Percentiles rank a stretch among this genome's conserved stretches.
Conservation (phyloP, 2,888 invertebrate species). For the Griposia aprilina region DNA sequence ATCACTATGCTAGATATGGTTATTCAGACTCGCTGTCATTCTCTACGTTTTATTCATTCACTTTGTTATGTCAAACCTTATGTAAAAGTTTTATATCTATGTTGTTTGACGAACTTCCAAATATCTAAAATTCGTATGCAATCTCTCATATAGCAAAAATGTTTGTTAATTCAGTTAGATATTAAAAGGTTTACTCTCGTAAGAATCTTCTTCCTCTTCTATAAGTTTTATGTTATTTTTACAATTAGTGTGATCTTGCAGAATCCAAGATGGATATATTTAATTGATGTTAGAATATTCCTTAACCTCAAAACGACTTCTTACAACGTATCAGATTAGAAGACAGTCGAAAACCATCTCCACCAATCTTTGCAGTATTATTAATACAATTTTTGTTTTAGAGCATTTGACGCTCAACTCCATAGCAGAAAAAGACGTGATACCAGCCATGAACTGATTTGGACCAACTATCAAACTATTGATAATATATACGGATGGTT, state of each 20-base stretch:
- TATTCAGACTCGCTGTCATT: not conserved
- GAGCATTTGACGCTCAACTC: slow-evolving; percentile 82
- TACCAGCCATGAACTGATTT: slow-evolving; percentile 73
- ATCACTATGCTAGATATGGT: not conserved
- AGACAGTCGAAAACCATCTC: not conserved
- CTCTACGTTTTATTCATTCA: too few species aligned
- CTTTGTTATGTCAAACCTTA: not conserved
- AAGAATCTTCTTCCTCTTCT: too few species aligned
- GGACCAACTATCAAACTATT: slow-evolving; percentile 83
- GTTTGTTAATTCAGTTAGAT: not conserved
- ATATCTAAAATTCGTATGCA: not conserved
- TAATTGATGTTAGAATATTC: not conserved
- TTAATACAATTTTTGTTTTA: slow-evolving; percentile 68
- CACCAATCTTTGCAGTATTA: not conserved
- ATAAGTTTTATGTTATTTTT: too few species aligned
- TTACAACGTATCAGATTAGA: too few species aligned
- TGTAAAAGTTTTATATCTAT: not conserved
- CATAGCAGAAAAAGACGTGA: slow-evolving; percentile 79
- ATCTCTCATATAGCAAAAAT: not conserved
- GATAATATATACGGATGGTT: slow-evolving; percentile 91
- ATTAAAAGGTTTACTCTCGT: too few species aligned
- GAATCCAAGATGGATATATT: too few species aligned
- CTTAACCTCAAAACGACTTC: too few species aligned
- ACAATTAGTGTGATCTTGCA: too few species aligned
- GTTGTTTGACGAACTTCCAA: not conserved